Evolutionary conservation across 2,888 invertebrate genomes (phyloP).

Genomic region (Morpho achilles): DNA sequence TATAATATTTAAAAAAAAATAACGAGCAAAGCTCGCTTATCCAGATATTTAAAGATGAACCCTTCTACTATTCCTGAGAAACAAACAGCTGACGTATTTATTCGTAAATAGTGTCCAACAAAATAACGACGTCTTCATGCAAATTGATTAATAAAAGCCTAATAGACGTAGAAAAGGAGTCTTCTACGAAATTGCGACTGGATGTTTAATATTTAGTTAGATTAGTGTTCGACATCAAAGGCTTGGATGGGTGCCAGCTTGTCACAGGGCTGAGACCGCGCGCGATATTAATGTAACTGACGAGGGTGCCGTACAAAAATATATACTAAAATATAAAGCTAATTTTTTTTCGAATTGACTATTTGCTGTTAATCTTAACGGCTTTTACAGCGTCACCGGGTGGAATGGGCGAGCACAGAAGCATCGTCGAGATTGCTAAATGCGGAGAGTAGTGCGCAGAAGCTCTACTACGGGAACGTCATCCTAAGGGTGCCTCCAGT

Average conservation of each 20-base stretch:
- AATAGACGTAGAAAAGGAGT: conserved; percentile 15
- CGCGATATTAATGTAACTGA: neutral
- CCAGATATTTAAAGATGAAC: too few relatives aligned
- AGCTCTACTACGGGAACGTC: too few relatives aligned
- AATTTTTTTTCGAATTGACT: too few relatives aligned
- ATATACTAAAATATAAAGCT: too few relatives aligned
- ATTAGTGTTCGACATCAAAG: conserved; percentile 28
- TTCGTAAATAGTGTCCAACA: conserved; percentile 6
- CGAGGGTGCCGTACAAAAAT: conserved; percentile 7
- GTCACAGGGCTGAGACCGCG: conserved; percentile 10
- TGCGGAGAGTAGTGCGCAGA: too few relatives aligned
- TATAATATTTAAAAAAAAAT: too few relatives aligned
- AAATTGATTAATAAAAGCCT: conserved; percentile 11
- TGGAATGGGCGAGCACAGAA: too few relatives aligned
- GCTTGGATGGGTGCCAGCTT: conserved; percentile 20
- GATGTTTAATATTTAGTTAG: conserved; percentile 25
- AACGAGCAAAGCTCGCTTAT: too few relatives aligned
- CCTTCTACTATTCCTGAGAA: neutral
- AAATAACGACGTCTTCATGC: conserved; percentile 9
- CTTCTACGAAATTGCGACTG: conserved; percentile 23
- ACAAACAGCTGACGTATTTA: neutral
- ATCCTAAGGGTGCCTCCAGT: too few relatives aligned
- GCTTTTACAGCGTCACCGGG: too few relatives aligned
- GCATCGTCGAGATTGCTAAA: too few relatives aligned
- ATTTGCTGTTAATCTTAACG: too few relatives aligned